These are phyloP conservation scores for Hippocampus mohnikei DNA, from an alignment of 2,113 vertebrate genomes.

Conservation along the genomic window DNA sequence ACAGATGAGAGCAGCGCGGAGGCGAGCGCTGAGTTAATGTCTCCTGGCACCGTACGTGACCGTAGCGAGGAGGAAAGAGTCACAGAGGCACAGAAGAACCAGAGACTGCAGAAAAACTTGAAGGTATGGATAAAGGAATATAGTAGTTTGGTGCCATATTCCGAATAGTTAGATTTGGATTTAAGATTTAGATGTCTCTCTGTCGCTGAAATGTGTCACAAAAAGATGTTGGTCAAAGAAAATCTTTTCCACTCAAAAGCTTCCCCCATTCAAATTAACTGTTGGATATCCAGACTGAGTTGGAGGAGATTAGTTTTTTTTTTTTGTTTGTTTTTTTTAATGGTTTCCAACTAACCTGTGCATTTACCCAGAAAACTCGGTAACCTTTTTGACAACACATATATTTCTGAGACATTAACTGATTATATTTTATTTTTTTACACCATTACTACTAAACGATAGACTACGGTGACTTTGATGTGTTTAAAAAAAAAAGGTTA, in stretches of 20 bases:
- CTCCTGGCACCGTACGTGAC: constrained; percentile 83
- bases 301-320: background rate
- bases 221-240: background rate
- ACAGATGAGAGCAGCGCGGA: constrained; percentile 91
- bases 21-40: constrained; percentile 86
- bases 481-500: background rate
- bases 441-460: background rate
- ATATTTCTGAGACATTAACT: background rate
- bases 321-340: background rate
- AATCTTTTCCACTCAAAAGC: background rate
- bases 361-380: background rate
- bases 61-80: constrained; percentile 91
- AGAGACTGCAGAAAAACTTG: constrained; percentile 89
- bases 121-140: constrained; percentile 72
- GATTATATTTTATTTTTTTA: too few species aligned
- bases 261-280: background rate
- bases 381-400: background rate
- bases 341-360: background rate
- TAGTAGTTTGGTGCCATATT: background rate
- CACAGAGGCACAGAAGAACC: constrained; percentile 94
- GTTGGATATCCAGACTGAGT: background rate
- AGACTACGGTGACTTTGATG: background rate
- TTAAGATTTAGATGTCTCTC: background rate
- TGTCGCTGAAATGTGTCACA: background rate
- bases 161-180: too few species aligned